Conservation (phyloP, 64 coral and sea anemone species). For the Montipora sp. region DNA sequence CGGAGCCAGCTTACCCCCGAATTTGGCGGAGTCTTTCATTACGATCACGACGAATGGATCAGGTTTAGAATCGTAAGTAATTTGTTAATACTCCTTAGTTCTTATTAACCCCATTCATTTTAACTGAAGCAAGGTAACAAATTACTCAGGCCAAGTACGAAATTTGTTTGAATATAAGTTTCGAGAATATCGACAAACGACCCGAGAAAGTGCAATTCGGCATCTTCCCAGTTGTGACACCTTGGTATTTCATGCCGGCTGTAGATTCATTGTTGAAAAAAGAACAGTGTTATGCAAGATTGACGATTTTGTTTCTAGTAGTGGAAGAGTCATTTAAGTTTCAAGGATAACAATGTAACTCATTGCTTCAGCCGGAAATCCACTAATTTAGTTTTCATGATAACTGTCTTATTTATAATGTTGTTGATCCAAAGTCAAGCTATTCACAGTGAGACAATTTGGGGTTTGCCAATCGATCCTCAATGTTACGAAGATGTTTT, state of each 20-base stretch:
- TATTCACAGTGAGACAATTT: neutral
- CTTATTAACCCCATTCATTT: neutral
- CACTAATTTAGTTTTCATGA: neutral
- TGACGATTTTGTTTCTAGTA: neutral
- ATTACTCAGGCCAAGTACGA: neutral
- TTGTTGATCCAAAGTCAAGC: neutral
- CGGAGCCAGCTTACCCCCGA: constrained; percentile 84
- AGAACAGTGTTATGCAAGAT: neutral
- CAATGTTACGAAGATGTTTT: neutral
- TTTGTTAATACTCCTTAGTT: neutral
- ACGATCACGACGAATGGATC: constrained; percentile 98
- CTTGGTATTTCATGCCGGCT: neutral
- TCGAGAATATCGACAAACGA: neutral
- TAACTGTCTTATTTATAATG: neutral
- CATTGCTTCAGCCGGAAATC: neutral
- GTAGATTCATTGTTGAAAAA: neutral
- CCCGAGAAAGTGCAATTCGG: neutral
- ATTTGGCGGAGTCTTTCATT: constrained; percentile 94
- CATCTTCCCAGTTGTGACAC: neutral
- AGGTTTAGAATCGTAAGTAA: constrained; percentile 98
- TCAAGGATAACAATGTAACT: neutral
- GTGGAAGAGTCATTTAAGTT: neutral
- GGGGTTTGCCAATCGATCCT: neutral
- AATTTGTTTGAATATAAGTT: neutral
- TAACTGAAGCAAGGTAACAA: neutral